Base-by-base conservation (phyloP, 1,140 invertebrate genomes). In the Goniozus legneri region DNA sequence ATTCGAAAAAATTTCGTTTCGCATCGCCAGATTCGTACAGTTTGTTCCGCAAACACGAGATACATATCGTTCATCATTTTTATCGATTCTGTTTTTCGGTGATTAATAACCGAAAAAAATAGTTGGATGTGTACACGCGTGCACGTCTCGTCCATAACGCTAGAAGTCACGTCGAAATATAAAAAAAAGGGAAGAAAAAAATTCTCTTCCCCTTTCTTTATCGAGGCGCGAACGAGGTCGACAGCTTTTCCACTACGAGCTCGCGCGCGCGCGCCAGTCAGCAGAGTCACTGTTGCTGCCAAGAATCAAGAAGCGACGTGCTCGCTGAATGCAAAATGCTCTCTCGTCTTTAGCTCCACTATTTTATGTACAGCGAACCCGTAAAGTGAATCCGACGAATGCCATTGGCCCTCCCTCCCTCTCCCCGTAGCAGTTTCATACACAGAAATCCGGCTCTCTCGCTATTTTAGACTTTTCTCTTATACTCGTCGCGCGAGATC, bases 261-360 rank as follows among this genome's bases (percentile, higher is more conserved):
- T n/a, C 37, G 8, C 27, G n/a, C 24, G 27, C 32, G 16, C 13
- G 19, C 16, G 30, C n/a, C 30, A 21, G 16, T 15, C n/a, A 18
- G 33, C 19, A 34, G 32, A 42, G 35, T 15, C 27, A n/a, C n/a
- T n/a, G n/a, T n/a, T n/a, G n/a, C n/a, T n/a, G 24, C 4, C 4
- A 6, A 4, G 24, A 27, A 10, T 27, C 24, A 10, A 27, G 24
- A 27, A 27, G 24, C 4, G 24, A 32, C 46, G 39, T 41, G 38
- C 41, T 21, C n/a, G n/a, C 27, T n/a, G 44, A 52, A 47, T 52
- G 44, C 43, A 43, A 47, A 47, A 46, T 27, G 32, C 42, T 50
- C 39, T 27, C 36, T 37, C 21, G 24, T 18, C 15, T 42, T 42
- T 30, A 42, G 21, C 21, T 42, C 15, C 33, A 12, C 21, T 22